Evolutionary conservation across 92 coral and sea anemone genomes (phyloP), one percentile per base, ranked within the genome.

Genomic region (Actinostola sp.): DNA sequence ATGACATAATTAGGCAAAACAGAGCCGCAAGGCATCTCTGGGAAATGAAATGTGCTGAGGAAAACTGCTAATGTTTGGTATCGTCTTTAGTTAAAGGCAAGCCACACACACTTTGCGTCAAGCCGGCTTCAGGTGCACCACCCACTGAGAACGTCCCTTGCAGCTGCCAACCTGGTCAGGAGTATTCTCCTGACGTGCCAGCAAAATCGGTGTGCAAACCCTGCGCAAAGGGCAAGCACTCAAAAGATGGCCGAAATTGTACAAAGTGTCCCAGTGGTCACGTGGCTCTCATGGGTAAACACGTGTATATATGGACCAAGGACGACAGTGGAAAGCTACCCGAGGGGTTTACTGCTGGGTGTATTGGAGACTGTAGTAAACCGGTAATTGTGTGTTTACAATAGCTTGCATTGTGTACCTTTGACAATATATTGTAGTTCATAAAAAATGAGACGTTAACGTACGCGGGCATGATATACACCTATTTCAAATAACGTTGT

Each of bases 301-400:
- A 90, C 65, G 87, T 61, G 66, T 72, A 63, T 46, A 42, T 55
- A 26, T 90, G 96, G 96, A n/a, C n/a, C n/a, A n/a, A n/a, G n/a
- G n/a, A n/a, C n/a, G 61, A 41, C 9, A 66, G 49, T 10, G 73
- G 71, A 43, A 51, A 66, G 8, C 34, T 90, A 28, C 92, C 89
- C 0, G 68, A 79, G 16, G 97, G 97, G 12, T 87, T 90, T 43
- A 71, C 75, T 28, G 68, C 92, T 11, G 35, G 44, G 0, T 90
- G 97, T 76, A 59, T 32, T 61, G 97, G 97, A 8, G 86, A 87
- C 61, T 90, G 97, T 54, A n/a, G n/a, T n/a, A n/a, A n/a, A n/a
- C n/a, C n/a, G n/a, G n/a, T n/a, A n/a, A n/a, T n/a, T n/a, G n/a
- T n/a, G n/a, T n/a, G n/a, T n/a, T n/a, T n/a, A n/a, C n/a, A n/a